Conservation (phyloP, 2,797 vertebrate genomes). For the Platalea minor region DNA sequence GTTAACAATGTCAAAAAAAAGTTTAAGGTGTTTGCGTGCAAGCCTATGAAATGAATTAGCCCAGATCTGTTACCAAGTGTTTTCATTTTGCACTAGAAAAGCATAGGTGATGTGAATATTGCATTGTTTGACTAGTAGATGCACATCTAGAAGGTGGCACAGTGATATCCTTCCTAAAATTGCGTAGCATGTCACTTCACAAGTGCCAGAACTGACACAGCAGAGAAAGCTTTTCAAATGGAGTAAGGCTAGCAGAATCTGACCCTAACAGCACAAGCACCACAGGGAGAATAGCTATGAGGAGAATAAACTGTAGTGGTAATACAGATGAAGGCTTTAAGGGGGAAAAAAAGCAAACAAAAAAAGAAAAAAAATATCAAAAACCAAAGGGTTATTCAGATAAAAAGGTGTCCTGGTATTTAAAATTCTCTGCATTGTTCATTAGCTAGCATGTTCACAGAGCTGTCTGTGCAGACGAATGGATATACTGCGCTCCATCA, state of each 20-base stretch:
- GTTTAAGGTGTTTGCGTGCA: not conserved
- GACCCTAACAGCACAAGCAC: not conserved
- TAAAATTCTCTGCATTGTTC: not conserved
- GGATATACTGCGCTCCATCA: not conserved
- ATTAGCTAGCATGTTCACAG: not conserved
- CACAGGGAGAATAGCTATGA: not conserved
- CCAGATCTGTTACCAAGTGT: not conserved
- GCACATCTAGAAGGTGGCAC: not conserved
- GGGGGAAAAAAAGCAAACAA: fast-evolving
- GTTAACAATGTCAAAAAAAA: not conserved
- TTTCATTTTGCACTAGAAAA: not conserved
- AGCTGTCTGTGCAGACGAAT: not conserved
- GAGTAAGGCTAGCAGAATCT: not conserved
- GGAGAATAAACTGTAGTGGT: not conserved
- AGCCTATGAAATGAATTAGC: not conserved
- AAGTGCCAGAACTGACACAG: not conserved
- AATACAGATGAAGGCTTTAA: not conserved
- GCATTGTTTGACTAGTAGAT: not conserved
- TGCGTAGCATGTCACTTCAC: not conserved
- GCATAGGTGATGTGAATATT: not conserved
- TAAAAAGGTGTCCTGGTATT: not conserved
- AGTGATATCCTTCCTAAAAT: not conserved
- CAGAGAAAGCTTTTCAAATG: not conserved
- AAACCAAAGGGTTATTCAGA: not conserved
- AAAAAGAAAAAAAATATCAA: not conserved